These are phyloP conservation scores for Prionailurus viverrinus DNA, from an alignment of 2,113 vertebrate genomes.

Conservation along the genomic window DNA sequence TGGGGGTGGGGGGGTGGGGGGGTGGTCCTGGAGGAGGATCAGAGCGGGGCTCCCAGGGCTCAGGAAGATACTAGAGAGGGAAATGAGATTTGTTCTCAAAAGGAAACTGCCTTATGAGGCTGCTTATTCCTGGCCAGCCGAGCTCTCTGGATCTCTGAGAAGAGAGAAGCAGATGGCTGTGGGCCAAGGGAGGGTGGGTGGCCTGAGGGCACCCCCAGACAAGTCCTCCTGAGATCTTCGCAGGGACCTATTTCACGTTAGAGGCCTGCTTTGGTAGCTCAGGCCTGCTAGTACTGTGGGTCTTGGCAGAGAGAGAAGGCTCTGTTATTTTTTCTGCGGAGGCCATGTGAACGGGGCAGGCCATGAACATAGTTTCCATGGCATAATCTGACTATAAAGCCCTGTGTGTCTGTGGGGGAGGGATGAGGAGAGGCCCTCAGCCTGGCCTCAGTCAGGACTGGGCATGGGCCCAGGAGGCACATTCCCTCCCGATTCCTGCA, in stretches of 20 bases:
- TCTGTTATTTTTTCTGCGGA: slow-evolving; percentile 74
- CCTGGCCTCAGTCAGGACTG: slow-evolving; percentile 51
- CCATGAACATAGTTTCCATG: slow-evolving; percentile 81
- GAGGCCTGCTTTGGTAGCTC: slow-evolving; percentile 32
- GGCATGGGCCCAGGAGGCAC: slow-evolving; percentile 60
- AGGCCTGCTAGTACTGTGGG: slow-evolving; percentile 53
- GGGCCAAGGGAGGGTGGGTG: neutral
- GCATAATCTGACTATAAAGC: slow-evolving; percentile 80
- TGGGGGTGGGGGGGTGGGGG: rapidly evolving
- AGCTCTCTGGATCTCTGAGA: slow-evolving; percentile 4
- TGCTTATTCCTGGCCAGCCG: neutral
- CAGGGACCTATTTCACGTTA: slow-evolving; percentile 64
- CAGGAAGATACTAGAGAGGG: neutral
- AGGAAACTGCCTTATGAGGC: slow-evolving; percentile 62
- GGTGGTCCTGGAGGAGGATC: neutral
- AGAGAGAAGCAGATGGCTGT: neutral
- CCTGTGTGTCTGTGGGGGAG: slow-evolving; percentile 77
- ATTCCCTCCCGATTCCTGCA: slow-evolving; percentile 55
- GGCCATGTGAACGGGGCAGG: slow-evolving; percentile 83
- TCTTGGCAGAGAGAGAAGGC: slow-evolving; percentile 70
- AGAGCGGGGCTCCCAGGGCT: neutral
- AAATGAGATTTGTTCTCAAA: slow-evolving; percentile 16
- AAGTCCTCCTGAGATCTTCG: slow-evolving; percentile 67
- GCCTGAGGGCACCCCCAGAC: neutral
- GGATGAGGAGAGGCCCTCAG: slow-evolving; percentile 53